Evolutionary conservation across 2,888 invertebrate species (phyloP).

Genomic region (Pandemis corylana): DNA sequence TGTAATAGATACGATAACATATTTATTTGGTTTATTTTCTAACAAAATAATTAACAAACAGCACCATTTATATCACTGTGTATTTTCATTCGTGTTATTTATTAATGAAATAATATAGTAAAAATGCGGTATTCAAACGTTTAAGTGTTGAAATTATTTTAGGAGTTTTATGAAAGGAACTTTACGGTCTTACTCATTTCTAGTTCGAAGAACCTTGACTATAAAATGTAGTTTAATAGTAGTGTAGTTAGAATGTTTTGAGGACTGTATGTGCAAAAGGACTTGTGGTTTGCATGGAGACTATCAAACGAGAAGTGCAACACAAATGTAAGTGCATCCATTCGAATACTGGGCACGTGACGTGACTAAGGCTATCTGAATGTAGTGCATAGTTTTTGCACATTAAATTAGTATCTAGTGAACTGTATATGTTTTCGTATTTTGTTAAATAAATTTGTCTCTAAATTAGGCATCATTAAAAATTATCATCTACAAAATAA

Average conservation of each 20-base stretch:
- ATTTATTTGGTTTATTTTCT: conserved; percentile 76
- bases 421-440: conserved; percentile 8
- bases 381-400: neutral
- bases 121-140: conserved; percentile 30
- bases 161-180: conserved; percentile 21
- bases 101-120: conserved; percentile 27
- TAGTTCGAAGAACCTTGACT: too few relatives aligned
- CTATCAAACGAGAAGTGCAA: neutral
- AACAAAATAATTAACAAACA: conserved; percentile 70
- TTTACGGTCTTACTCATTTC: neutral
- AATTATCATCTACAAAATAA: conserved; percentile 41
- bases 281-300: neutral
- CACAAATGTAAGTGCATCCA: neutral
- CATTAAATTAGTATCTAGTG: neutral
- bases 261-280: neutral
- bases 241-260: neutral
- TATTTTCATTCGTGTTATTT: conserved; percentile 61
- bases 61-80: conserved; percentile 76
- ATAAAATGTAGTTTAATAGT: too few relatives aligned
- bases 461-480: neutral
- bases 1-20: conserved; percentile 57
- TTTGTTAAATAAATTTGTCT: conserved; percentile 1
- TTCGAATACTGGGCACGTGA: neutral
- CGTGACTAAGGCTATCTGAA: neutral
- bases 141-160: conserved; percentile 7